Conservation (phyloP, 2,797 vertebrate genomes). For the Pseudomugil tenellus region DNA sequence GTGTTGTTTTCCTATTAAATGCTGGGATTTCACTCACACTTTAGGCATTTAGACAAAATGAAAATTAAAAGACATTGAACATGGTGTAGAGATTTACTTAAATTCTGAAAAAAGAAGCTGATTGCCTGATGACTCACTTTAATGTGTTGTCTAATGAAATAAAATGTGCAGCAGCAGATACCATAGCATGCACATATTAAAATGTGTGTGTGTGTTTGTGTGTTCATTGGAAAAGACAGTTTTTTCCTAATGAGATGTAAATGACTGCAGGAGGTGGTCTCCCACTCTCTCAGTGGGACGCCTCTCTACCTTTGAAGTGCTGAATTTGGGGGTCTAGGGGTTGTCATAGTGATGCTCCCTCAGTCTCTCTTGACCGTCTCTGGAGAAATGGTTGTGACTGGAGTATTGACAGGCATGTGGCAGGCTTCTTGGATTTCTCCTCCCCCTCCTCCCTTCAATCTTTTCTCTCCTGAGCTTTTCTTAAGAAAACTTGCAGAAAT, state of each 20-base stretch:
- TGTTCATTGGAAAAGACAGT: conserved; percentile 44
- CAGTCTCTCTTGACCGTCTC: conserved; percentile 49
- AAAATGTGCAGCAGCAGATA: conserved; percentile 21
- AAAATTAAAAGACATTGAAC: background rate
- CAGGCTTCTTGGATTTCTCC: conserved; percentile 51
- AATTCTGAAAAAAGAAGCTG: background rate
- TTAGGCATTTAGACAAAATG: background rate
- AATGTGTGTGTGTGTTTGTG: conserved; percentile 19
- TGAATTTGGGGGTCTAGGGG: conserved; percentile 53
- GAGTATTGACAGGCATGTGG: conserved; percentile 75
- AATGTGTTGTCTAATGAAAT: conserved; percentile 35
- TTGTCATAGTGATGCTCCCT: conserved; percentile 75
- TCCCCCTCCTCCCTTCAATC: conserved; percentile 2
- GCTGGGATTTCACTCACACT: background rate
- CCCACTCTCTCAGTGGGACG: conserved; percentile 61
- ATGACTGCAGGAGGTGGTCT: conserved; percentile 73
- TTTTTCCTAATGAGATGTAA: conserved; percentile 76
- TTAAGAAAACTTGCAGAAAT: conserved; percentile 31
- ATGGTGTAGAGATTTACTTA: too few species aligned
- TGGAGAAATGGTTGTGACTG: conserved; percentile 65
- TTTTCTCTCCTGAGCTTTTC: conserved; percentile 41
- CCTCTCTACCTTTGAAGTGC: conserved; percentile 71
- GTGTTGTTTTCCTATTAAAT: background rate
- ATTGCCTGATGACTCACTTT: conserved; percentile 17
- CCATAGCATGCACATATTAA: conserved; percentile 18